A percentile compares a stretch with the other conserved stretches of the same genome.
phyloP scores from a whole-genome alignment of 1,140 invertebrate species.

The Anastrepha obliqua region DNA sequence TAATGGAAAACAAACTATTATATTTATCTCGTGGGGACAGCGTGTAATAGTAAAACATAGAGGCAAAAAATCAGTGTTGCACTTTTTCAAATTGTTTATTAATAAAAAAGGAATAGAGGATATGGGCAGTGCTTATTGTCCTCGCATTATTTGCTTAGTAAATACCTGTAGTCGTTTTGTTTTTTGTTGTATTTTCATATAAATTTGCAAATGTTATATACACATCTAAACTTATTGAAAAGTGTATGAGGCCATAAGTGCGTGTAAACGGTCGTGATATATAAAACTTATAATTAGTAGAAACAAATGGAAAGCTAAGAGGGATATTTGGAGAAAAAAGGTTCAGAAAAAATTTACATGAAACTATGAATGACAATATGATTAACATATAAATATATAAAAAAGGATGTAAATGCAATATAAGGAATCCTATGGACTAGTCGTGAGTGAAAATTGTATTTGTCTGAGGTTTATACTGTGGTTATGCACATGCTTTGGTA shows the following conservation, averaged over 20 bases:
- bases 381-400: neutral
- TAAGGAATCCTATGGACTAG: neutral
- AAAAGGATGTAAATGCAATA: neutral
- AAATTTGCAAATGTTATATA: slow-evolving; percentile 33
- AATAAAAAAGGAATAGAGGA: no score
- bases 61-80: no score
- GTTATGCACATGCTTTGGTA: slow-evolving; percentile 75
- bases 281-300: neutral
- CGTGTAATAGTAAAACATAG: no score
- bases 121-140: neutral
- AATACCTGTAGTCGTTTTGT: slow-evolving; percentile 27
- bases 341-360: neutral
- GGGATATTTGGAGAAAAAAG: neutral
- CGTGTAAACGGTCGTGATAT: neutral
- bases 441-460: neutral
- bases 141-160: slow-evolving; percentile 28
- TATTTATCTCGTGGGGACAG: no score
- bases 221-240: neutral
- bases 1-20: no score
- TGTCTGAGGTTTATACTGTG: neutral
- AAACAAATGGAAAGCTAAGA: neutral
- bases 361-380: neutral
- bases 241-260: neutral
- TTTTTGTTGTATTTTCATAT: neutral
- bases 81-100: no score